Conservation (phyloP, 2,888 invertebrate genomes). For the Eilema caniola region DNA sequence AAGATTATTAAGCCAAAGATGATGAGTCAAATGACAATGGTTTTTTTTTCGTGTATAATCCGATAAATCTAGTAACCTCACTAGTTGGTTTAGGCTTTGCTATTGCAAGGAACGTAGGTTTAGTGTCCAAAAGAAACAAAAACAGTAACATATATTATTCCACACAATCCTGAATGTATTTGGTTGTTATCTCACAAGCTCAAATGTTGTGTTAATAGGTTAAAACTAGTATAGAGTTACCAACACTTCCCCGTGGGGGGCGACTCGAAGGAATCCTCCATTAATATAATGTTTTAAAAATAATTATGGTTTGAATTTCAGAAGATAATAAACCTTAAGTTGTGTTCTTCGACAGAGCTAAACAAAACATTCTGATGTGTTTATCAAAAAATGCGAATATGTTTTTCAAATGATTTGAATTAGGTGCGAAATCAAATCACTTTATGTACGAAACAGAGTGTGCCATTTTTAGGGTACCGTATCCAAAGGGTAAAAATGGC, state of each 20-base stretch:
- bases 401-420: no score
- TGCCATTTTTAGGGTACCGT: no score
- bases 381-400: no score
- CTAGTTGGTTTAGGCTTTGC: no score
- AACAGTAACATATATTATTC: neutral
- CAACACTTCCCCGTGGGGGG: conserved; percentile 19
- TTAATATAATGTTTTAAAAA: conserved; percentile 8
- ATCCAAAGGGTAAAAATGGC: no score
- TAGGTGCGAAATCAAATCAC: no score
- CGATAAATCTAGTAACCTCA: no score
- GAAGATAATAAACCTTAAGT: neutral
- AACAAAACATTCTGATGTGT: neutral
- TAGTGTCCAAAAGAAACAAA: neutral
- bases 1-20: no score
- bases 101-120: neutral
- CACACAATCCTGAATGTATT: conserved; percentile 1
- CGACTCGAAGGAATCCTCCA: neutral
- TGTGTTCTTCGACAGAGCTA: neutral
- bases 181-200: neutral
- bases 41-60: no score
- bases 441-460: no score
- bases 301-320: neutral
- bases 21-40: no score
- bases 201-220: neutral
- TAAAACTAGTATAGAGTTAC: conserved; percentile 22